These are phyloP conservation scores for Pelusios castaneus DNA, from an alignment of 2,113 vertebrate species.

Conservation along the genomic window DNA sequence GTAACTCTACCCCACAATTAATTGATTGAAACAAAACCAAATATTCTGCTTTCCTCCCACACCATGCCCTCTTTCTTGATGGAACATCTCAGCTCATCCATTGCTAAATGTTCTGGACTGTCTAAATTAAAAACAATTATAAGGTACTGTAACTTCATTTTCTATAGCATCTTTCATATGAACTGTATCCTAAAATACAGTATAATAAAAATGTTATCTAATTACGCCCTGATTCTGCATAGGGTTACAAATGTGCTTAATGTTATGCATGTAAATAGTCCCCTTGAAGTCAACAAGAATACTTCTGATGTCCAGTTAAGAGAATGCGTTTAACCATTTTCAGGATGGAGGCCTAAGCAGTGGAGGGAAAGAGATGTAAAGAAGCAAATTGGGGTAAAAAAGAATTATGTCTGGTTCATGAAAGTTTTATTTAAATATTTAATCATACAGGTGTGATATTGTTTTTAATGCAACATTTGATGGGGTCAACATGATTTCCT, in stretches of 20 bases:
- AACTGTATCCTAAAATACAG: not conserved
- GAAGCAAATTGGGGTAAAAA: not conserved
- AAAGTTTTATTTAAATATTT: slow-evolving; percentile 16
- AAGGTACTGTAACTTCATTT: not conserved
- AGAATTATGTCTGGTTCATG: not conserved
- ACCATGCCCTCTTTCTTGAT: not conserved
- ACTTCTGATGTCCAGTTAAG: not conserved
- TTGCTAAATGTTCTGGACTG: not conserved
- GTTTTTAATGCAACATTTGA: slow-evolving; percentile 14
- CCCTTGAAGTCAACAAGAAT: not conserved
- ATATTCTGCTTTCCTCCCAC: not conserved
- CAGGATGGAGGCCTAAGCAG: slow-evolving; percentile 14
- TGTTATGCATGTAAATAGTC: not conserved
- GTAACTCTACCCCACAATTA: not conserved
- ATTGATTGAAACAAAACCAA: not conserved
- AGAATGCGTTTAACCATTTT: not conserved
- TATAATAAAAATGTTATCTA: not conserved
- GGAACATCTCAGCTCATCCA: accelerated
- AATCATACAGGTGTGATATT: not conserved
- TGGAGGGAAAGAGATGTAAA: slow-evolving; percentile 15
- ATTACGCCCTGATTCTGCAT: not conserved
- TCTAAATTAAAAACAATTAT: not conserved
- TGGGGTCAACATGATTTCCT: slow-evolving; percentile 54
- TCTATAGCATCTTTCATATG: not conserved
- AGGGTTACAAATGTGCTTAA: not conserved